Percentiles rank a stretch among this genome's conserved stretches.
Evolutionary conservation across 2,888 invertebrate species (phyloP).

Genomic region (Cyrtodaria siliqua): DNA sequence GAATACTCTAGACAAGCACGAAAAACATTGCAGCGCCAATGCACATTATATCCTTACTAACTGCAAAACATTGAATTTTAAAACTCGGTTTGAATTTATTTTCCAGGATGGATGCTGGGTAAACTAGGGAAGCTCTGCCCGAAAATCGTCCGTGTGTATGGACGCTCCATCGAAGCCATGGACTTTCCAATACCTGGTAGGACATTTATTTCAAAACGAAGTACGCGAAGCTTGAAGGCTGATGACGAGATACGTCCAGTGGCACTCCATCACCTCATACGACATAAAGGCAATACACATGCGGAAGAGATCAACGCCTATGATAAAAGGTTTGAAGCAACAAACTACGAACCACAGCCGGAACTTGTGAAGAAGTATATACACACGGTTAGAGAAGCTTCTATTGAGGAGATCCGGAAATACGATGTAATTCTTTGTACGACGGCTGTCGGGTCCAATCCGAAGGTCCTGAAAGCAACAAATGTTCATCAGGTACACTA

Average conservation of each 20-base stretch:
- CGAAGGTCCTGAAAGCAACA: conserved; percentile 46
- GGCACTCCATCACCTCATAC: conserved; percentile 72
- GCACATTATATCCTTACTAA: too few species aligned
- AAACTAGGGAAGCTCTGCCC: conserved; percentile 59
- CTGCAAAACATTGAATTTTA: background rate
- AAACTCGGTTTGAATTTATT: background rate
- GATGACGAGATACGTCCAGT: too few species aligned
- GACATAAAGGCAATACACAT: conserved; percentile 47
- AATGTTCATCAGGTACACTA: conserved; percentile 53
- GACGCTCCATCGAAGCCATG: conserved; percentile 70
- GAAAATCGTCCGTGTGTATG: conserved; percentile 78
- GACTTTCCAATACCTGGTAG: conserved; percentile 78
- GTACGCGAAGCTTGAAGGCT: conserved; percentile 39
- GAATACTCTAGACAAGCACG: too few species aligned
- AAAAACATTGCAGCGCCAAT: too few species aligned
- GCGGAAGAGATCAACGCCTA: conserved; percentile 41
- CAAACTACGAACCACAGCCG: conserved; percentile 24
- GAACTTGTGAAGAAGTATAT: conserved; percentile 55
- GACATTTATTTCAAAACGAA: conserved; percentile 51
- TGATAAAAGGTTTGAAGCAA: conserved; percentile 51
- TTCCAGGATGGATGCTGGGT: conserved; percentile 54
- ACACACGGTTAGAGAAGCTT: conserved; percentile 52
- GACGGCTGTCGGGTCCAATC: conserved; percentile 66
- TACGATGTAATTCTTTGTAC: conserved; percentile 76
- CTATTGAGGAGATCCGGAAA: conserved; percentile 58